phyloP scores from a whole-genome alignment of 2,888 invertebrate species.

The Ochropleura leucogaster region DNA sequence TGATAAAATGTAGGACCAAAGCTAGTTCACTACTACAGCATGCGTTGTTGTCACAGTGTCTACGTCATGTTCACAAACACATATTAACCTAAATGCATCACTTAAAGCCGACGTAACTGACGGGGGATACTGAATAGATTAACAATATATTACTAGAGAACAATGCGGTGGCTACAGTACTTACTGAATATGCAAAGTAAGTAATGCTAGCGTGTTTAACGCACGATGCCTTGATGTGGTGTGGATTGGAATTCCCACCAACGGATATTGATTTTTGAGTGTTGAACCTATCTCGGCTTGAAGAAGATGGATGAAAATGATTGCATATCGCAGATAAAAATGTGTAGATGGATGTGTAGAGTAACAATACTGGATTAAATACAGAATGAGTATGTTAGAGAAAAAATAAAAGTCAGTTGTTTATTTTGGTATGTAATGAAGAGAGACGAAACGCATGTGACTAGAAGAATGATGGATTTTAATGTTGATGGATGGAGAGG shows the following conservation, averaged over 20 bases:
- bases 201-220: conserved; percentile 23
- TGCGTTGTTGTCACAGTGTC: not conserved
- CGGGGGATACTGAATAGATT: conserved; percentile 35
- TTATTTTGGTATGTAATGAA: too few relatives aligned
- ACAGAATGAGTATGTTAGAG: too few relatives aligned
- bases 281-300: not conserved
- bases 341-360: too few relatives aligned
- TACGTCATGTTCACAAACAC: conserved; percentile 22
- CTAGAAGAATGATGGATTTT: too few relatives aligned
- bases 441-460: too few relatives aligned
- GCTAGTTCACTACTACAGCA: not conserved
- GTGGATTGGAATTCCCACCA: conserved; percentile 26
- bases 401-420: too few relatives aligned
- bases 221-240: conserved; percentile 31
- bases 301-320: too few relatives aligned
- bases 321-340: too few relatives aligned
- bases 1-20: not conserved
- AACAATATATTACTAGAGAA: conserved; percentile 43
- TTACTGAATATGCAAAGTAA: conserved; percentile 48
- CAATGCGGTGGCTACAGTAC: conserved; percentile 28
- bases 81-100: conserved; percentile 49
- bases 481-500: too few relatives aligned
- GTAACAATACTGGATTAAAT: too few relatives aligned
- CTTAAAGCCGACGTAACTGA: conserved; percentile 20
- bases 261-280: not conserved